These are phyloP conservation scores for Henricia sp. DNA, from an alignment of 53 echinoderm and acorn worm genomes.

Conservation along the genomic window DNA sequence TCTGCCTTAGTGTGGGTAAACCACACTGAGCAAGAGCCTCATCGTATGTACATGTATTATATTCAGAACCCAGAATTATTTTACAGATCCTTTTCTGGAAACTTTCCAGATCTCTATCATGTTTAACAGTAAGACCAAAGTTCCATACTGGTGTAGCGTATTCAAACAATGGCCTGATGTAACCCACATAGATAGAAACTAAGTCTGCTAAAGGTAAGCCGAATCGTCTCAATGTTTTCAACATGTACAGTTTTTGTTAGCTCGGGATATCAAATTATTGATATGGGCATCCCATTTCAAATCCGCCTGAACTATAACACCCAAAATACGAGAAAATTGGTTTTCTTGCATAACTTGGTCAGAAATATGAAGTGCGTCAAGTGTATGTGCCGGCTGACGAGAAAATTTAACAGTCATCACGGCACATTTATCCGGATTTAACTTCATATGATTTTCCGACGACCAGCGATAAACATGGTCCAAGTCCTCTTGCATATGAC, in stretches of 20 bases:
- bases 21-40: too few relatives aligned
- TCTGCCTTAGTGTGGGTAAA: too few relatives aligned
- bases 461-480: constrained; percentile 5
- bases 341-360: constrained; percentile 15
- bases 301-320: constrained; percentile 32
- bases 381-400: neutral
- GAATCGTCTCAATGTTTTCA: constrained; percentile 44
- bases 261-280: constrained; percentile 16
- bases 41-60: too few relatives aligned
- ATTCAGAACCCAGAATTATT: too few relatives aligned
- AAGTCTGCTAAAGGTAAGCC: constrained; percentile 29
- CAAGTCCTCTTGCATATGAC: constrained; percentile 13
- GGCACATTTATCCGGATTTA: neutral
- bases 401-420: constrained; percentile 3
- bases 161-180: constrained; percentile 26
- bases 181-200: constrained; percentile 14
- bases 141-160: constrained; percentile 57
- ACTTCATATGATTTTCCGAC: constrained; percentile 2
- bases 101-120: too few relatives aligned
- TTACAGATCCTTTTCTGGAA: too few relatives aligned
- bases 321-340: neutral
- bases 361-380: neutral
- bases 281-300: constrained; percentile 50
- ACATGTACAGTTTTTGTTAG: constrained; percentile 49
- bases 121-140: too few relatives aligned